Evolutionary conservation across 2,797 vertebrate genomes (phyloP), one percentile per base, ranked within the genome.

Genomic region (Periophthalmus magnuspinnatus): DNA sequence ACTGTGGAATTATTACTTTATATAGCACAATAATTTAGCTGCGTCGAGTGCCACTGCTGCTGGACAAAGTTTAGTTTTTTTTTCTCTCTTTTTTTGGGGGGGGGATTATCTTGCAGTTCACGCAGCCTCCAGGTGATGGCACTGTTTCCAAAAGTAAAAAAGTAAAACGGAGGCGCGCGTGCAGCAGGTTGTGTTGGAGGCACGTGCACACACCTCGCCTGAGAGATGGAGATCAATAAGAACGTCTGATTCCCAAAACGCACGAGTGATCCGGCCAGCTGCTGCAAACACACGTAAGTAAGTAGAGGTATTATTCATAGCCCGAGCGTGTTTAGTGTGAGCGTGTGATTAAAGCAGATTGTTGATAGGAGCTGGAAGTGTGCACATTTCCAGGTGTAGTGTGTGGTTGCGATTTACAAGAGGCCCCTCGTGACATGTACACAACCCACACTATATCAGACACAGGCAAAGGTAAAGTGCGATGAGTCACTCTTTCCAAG

Each of bases 181-280:
- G 55, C 55, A 57, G 22, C 55, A 57, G 55, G 55, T 57, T 17
- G 55, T 38, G 11, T 41, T 28, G 28, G 50, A n/a, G 50, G 24
- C 38, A 13, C 41, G 13, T 45, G 41, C 13, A 45, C 41, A 45
- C 41, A 45, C 41, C 41, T 45, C 41, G 13, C 41, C 5, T 24
- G 80, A 78, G 88, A 89, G 79, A 83, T 21, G 41, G 81, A 90
- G 91, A 93, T 94, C 92, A 91, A 92, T 93, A 90, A 76, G 83
- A 92, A 91, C 84, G 88, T 88, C 83, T 86, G 84, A 89, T 87
- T 90, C 88, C 91, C 86, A 84, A 63, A 78, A 79, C 85, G 85
- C 71, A 58, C 70, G 56, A 85, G 70, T 69, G 74, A 81, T 72
- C n/a, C 56, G 67, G 77, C 84, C 91, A 91, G 90, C 89, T 92